Evolutionary conservation across 2,113 vertebrate genomes (phyloP), one percentile per base, ranked within the genome.

Genomic region (Leucopsar rothschildi): DNA sequence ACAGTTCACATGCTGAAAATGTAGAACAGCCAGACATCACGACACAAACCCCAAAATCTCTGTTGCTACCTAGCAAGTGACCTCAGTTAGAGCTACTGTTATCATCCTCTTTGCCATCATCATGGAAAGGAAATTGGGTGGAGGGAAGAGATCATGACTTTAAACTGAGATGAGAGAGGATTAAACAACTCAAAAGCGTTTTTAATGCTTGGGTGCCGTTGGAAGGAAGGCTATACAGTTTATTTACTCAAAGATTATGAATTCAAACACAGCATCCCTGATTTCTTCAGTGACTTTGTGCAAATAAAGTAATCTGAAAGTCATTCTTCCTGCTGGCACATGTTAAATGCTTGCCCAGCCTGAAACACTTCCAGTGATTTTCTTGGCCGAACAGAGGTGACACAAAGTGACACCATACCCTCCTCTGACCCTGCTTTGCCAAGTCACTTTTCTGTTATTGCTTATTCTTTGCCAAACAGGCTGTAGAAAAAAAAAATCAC

Each of bases 281-380:
- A 66, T 42, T 65, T 49, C 44, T 83, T 57, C 63, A 20, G 44
- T 17, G 80, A 81, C 52, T 86, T 72, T 18, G 50, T 61, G 69
- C 83, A 69, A 76, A 70, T 57, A 33, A 83, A 88, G 72, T 77
- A 40, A 93, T 5, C 50, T 57, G 37, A 50, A 86, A 83, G 89
- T 53, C 25, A 1, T 35, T 83, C 23, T 45, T 63, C 39, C 42
- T 55, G 22, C 69, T 84, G 60, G 64, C 81, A 94, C 59, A 56
- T n/a, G n/a, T 55, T 10, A 76, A 61, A 61, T 17, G 39, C 65
- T 47, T 64, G 78, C n/a, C 63, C 68, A 72, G 89, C n/a, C 64
- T 56, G 28, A 77, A 66, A 40, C 5, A 16, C 19, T 60, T 79
- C 6, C 50, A 61, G 45, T 1, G 2, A 47, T 57, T 39, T 39